These are phyloP conservation scores for Crossaster papposus DNA, from an alignment of 53 echinoderm and acorn worm genomes.

Conservation along the genomic window DNA sequence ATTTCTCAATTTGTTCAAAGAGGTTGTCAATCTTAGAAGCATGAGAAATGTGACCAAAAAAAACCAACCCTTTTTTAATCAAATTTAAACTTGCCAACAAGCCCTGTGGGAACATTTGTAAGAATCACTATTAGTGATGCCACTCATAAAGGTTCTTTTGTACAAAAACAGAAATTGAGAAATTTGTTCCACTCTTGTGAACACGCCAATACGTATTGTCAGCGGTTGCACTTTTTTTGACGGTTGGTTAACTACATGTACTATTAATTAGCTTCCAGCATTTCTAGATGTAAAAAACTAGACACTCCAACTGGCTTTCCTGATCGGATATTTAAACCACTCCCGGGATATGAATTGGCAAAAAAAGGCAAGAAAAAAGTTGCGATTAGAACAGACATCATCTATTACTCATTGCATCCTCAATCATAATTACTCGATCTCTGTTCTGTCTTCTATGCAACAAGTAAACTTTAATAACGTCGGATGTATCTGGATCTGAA, in stretches of 20 bases:
- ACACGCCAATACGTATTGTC: not conserved
- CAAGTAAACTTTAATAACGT: too few species aligned
- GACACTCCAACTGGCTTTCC: too few species aligned
- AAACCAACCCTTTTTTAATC: not conserved
- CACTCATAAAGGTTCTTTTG: conserved; percentile 1
- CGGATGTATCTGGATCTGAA: too few species aligned
- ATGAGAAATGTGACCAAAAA: not conserved
- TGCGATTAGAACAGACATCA: too few species aligned
- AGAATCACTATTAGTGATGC: conserved; percentile 27
- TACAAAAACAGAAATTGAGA: not conserved
- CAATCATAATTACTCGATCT: too few species aligned
- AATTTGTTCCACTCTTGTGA: not conserved
- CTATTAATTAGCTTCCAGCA: too few species aligned
- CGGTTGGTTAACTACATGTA: not conserved
- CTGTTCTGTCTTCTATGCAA: too few species aligned
- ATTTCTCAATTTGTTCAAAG: not conserved
- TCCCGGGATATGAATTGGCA: too few species aligned
- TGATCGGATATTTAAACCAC: too few species aligned
- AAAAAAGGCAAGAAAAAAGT: too few species aligned
- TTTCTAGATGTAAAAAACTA: too few species aligned
- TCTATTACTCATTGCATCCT: too few species aligned
- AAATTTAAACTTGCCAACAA: not conserved
- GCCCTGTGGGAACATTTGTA: not conserved
- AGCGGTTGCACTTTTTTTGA: not conserved
- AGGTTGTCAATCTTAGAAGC: not conserved